Evolutionary conservation across 2,797 vertebrate genomes (phyloP), one percentile per base, ranked within the genome.

Genomic region (Heteromormyrus szaboi): DNA sequence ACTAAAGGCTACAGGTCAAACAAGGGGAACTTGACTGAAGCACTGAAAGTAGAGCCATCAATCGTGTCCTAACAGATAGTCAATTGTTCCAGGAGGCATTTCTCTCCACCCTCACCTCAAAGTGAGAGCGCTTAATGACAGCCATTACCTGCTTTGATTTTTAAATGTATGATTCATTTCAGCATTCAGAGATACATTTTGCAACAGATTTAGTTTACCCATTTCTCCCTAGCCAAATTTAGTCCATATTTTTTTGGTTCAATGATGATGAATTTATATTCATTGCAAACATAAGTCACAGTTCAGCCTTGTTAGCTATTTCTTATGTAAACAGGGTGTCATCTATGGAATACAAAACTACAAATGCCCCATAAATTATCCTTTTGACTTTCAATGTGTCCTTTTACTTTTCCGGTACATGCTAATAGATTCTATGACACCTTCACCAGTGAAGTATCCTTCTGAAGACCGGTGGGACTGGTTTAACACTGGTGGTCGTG

Each of bases 21-120:
- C n/a, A 87, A 89, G 62, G 62, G 37, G 68, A 89, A 81, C 85
- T 79, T 87, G 37, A 87, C 68, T 46, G 65, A 25, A 81, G 85
- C n/a, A 62, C 51, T 56, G 33, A 46, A 56, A 89, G 83, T 7
- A 25, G 56, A 87, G 22, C 88, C 53, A 87, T 87, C 65, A 87
- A 48, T 79, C 25, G 68, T 59, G 53, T 56, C 85, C 53, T 54
- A 65, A 87, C 19, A 81, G 85, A 46, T 37, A 56, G 72, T 59
- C 68, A 84, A 33, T 65, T 14, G 53, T 76, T 22, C 37, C 44
- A 33, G 51, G 44, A 62, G 29, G 72, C 17, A 62, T 56, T 89
- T 25, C 83, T 83, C 33, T 3, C 86, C 48, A 19, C 68, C 25
- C 68, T 87, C 89, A 59, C 53, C 72, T 46, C 68, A 76, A 76